These are phyloP conservation scores for Lasioglossum baleicum DNA, from an alignment of 1,140 invertebrate genomes.

Conservation along the genomic window DNA sequence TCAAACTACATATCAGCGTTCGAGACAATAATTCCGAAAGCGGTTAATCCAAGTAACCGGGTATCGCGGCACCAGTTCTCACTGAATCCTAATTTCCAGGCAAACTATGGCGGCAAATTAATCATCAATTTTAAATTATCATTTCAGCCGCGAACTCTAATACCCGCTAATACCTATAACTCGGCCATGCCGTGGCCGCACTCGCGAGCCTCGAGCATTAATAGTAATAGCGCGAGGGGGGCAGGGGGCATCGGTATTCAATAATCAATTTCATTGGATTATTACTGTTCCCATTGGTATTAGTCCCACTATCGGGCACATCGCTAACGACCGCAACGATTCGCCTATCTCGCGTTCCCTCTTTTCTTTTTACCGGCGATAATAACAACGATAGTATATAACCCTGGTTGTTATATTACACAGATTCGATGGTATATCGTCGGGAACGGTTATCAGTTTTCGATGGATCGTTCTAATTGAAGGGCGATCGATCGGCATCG, in stretches of 20 bases:
- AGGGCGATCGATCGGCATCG: conserved; percentile 27
- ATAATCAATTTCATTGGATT: conserved; percentile 52
- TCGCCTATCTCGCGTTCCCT: not conserved
- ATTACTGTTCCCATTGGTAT: conserved; percentile 46
- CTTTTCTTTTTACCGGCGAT: conserved; percentile 6
- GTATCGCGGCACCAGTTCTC: no score
- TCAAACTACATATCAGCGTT: not conserved
- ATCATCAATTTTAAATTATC: conserved; percentile 39
- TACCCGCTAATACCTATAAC: conserved; percentile 21
- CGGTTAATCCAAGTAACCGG: not conserved
- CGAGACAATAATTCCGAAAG: not conserved
- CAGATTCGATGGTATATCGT: not conserved
- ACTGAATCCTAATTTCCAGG: conserved; percentile 1
- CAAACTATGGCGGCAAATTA: conserved; percentile 4
- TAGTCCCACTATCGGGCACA: conserved; percentile 29
- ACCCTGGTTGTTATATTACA: conserved; percentile 11
- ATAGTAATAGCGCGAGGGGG: not conserved
- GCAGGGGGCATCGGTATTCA: conserved; percentile 42
- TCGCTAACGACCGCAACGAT: conserved; percentile 16
- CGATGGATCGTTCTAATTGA: conserved; percentile 38
- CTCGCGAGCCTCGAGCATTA: not conserved
- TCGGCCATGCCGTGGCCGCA: not conserved
- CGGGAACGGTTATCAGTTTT: conserved; percentile 22
- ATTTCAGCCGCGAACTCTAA: conserved; percentile 23
- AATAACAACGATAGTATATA: conserved; percentile 21